These are phyloP conservation scores for Glaucomys volans DNA, from an alignment of 2,113 vertebrate species.

Conservation along the genomic window DNA sequence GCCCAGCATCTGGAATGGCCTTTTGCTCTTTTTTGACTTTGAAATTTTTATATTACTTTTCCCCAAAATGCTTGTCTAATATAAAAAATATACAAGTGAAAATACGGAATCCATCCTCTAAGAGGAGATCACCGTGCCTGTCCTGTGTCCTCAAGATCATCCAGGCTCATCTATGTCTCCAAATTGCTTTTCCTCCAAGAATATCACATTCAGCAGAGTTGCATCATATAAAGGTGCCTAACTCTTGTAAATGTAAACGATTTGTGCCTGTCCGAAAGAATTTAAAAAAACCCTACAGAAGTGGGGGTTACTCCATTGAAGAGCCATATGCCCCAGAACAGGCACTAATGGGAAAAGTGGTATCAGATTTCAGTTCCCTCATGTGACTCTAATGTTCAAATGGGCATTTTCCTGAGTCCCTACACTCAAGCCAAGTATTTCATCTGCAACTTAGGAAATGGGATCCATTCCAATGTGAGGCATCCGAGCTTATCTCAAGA, in stretches of 20 bases:
- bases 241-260: neutral
- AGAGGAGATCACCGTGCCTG: neutral
- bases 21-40: neutral
- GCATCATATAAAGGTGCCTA: neutral
- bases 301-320: neutral
- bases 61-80: neutral
- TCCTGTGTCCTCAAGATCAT: neutral
- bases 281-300: neutral
- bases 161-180: accelerated
- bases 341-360: neutral
- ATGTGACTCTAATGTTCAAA: neutral
- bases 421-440: neutral
- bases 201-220: neutral
- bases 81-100: neutral
- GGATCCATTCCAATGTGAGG: neutral
- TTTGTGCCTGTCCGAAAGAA: neutral
- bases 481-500: neutral
- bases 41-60: neutral
- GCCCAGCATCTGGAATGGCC: neutral
- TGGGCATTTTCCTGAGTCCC: neutral
- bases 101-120: neutral
- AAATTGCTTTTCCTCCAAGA: neutral
- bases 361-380: neutral
- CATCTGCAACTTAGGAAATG: neutral
- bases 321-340: neutral